Evolutionary conservation across 2,113 vertebrate species (phyloP).

Genomic region (Kryptolebias marmoratus): DNA sequence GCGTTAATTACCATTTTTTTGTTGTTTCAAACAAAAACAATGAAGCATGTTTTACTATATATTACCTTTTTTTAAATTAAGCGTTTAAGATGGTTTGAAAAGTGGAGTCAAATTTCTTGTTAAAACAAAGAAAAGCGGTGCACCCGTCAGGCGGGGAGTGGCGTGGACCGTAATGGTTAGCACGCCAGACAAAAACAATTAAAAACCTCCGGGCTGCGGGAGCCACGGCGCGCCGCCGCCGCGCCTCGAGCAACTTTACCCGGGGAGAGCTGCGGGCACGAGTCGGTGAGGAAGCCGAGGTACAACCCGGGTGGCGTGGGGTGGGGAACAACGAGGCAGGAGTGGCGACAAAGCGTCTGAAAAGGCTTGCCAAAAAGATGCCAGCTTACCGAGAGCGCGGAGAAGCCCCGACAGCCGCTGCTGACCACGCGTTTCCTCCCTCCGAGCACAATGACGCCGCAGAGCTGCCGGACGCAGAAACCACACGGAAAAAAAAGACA

Average conservation of each 20-base stretch:
- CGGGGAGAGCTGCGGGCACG: not conserved
- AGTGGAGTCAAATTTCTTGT: not conserved
- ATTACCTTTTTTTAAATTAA: fast-evolving
- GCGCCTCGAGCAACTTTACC: not conserved
- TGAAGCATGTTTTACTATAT: not conserved
- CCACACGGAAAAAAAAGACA: slow-evolving; percentile 38
- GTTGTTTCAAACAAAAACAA: too few relatives aligned
- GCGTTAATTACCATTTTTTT: too few relatives aligned
- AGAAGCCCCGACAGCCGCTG: slow-evolving; percentile 33
- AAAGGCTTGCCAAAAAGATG: not conserved
- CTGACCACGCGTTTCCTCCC: slow-evolving; percentile 67
- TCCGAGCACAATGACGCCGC: slow-evolving; percentile 67
- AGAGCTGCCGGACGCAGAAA: slow-evolving; percentile 22
- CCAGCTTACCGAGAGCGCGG: slow-evolving; percentile 60
- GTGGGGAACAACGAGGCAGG: not conserved
- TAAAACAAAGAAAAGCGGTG: not conserved
- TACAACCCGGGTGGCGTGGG: too few relatives aligned
- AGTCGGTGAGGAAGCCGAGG: too few relatives aligned
- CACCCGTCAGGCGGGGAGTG: slow-evolving; percentile 57
- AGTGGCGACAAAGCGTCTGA: not conserved
- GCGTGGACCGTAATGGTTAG: slow-evolving; percentile 36
- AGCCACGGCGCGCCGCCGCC: not conserved
- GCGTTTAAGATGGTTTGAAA: fast-evolving
- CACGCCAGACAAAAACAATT: slow-evolving; percentile 67
- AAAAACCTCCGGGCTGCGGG: not conserved